Base-by-base conservation (phyloP, 2,113 vertebrate species). In the Menidia beryllina region DNA sequence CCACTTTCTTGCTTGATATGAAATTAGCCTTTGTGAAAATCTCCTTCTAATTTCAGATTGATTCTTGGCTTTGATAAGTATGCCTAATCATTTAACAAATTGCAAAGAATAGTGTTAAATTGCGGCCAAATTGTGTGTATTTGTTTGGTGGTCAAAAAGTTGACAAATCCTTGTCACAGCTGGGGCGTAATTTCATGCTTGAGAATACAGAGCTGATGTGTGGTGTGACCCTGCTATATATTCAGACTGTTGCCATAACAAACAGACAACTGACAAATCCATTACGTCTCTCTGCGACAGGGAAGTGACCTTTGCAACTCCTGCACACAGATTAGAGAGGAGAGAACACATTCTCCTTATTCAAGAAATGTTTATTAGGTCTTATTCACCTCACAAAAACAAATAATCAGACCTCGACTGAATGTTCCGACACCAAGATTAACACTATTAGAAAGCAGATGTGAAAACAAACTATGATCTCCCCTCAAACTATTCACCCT, bases 251-350 rank as follows among this genome's bases (percentile, higher is more conserved):
- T 12, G 62, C 39, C 36, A 25, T 5, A 36, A 73, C 51, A 76
- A 75, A 72, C 30, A 41, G 30, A 61, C 41, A 82, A 72, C 71
- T 83, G 82, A 81, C 66, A 87, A 57, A 82, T 77, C 73, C 60
- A 90, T 84, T 80, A 81, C 76, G 77, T 75, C 79, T 66, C 67
- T 76, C 70, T 68, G 57, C 63, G 62, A 55, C 4, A 66, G 45
- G 12, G 62, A 72, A 80, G 45, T 90, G 86, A 91, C 88, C 86
- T 91, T 91, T 89, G 61, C 61, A 75, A 82, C 56, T 58, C 56
- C 69, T 72, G 54, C 67, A 69, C 62, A 72, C 74, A 63, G 80
- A 86, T 83, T 60, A 79, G 45, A 80, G 36, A n/a, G 0, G 14
- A 15, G 53, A 56, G 50, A 26, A 26, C 14, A 67, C 75, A 81